Evolutionary conservation across 2,888 invertebrate genomes (phyloP), one percentile per base, ranked within the genome.

Genomic region (Leptopterna dolabrata): DNA sequence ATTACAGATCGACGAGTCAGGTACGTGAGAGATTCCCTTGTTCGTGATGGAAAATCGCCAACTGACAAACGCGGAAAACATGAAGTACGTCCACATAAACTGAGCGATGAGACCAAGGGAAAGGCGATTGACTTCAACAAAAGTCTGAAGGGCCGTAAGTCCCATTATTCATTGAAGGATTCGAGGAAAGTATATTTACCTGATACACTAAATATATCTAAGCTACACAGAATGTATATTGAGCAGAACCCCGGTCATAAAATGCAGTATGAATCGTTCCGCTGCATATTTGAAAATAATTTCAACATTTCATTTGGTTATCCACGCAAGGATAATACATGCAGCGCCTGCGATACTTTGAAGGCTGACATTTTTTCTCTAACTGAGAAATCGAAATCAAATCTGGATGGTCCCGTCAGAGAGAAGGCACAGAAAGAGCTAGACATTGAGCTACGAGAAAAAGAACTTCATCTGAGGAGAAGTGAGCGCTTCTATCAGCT

Each of bases 401-500:
- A 19, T 19, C 76, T 16, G 27, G 76, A 76, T 24, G 63, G 63
- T 63, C 19, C 63, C n/a, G n/a, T 19, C 63, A 16, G 24, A 27
- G 16, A 16, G n/a, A 24, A 7, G 27, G 76, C 27, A 13, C 24
- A 30, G 30, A 41, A 11, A n/a, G 76, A 36, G 36, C 36, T 27
- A 27, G 29, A 36, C 16, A 36, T n/a, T 7, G 41, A 78, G 30
- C n/a, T 41, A 78, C 36, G 16, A 45, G 82, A 51, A 82, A 2
- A 63, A n/a, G 63, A 63, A 36, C 6, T 83, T 1, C 83, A 83
- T 30, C n/a, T 36, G 36, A 70, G n/a, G 45, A 30, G 63, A 82
- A 86, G 86, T 55, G 78, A 88, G 47, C 30, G 24, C 36, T 88
- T 88, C 78, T 81, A 87, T 41, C 1, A 4, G 2, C 45, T 47